Conservation (phyloP, 2,797 vertebrate species). For the Myotis daubentonii region DNA sequence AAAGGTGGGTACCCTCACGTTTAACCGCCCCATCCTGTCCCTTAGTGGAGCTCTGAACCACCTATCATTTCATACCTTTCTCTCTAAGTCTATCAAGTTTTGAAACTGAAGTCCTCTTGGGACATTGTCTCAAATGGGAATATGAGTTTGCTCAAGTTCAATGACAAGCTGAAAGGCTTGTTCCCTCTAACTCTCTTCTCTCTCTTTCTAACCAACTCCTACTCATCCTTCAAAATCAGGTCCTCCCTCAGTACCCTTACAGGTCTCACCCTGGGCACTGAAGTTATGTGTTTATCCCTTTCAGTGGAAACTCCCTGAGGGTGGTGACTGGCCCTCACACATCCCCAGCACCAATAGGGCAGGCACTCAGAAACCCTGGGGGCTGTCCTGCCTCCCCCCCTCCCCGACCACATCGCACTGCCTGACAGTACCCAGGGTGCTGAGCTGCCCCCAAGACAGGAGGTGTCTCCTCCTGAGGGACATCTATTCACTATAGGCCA, state of each 20-base stretch:
- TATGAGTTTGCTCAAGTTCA: background rate
- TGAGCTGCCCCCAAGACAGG: background rate
- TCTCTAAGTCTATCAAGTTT: background rate
- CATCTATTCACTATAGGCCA: background rate
- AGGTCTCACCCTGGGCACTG: background rate
- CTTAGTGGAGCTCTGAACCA: background rate
- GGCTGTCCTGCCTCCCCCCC: background rate
- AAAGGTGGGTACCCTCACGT: background rate
- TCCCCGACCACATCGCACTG: background rate
- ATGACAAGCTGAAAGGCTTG: background rate
- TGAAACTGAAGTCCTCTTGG: background rate
- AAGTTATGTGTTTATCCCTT: background rate
- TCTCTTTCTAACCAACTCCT: background rate
- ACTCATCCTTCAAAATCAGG: constrained; percentile 3
- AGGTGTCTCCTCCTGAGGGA: background rate
- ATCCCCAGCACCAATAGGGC: background rate
- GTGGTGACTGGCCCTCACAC: background rate
- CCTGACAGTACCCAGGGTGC: background rate
- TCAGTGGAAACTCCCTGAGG: background rate
- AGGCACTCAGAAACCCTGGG: background rate
- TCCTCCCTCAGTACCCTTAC: background rate
- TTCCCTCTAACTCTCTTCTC: background rate
- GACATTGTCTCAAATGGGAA: background rate
- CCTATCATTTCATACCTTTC: background rate
- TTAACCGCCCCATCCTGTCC: background rate